Evolutionary conservation across 2,888 invertebrate genomes (phyloP).

Genomic region (Apoderus coryli): DNA sequence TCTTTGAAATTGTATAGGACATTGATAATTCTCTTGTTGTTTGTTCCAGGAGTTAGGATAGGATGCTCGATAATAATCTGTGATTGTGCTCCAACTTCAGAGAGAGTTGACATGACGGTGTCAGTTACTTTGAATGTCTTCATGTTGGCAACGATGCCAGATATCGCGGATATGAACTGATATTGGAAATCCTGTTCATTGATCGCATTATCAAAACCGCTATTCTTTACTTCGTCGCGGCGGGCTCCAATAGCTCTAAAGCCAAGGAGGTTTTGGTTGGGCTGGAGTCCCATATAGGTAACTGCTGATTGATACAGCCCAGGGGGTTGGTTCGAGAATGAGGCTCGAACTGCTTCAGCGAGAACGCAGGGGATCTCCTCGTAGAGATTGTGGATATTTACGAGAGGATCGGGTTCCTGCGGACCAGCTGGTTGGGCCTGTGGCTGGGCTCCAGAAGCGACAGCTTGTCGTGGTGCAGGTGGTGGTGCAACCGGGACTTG

Average conservation of each 20-base stretch:
- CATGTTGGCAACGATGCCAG: conserved; percentile 6
- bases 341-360: conserved; percentile 11
- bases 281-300: not conserved
- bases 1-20: too few species aligned
- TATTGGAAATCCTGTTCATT: too few species aligned
- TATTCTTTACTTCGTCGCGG: conserved; percentile 1
- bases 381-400: conserved; percentile 9
- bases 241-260: not conserved
- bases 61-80: not conserved
- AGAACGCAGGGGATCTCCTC: conserved; percentile 13
- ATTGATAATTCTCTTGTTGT: too few species aligned
- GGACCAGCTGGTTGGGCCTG: too few species aligned
- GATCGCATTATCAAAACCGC: too few species aligned
- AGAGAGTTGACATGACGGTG: conserved; percentile 5
- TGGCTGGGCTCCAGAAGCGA: too few species aligned
- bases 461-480: too few species aligned
- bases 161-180: too few species aligned
- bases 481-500: too few species aligned
- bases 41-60: too few species aligned
- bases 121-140: conserved; percentile 9
- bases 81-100: conserved; percentile 9
- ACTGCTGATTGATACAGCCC: not conserved
- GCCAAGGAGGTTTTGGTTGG: conserved; percentile 2
- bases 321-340: conserved; percentile 5
- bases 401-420: too few species aligned